These are phyloP conservation scores for Tylochromis polylepis DNA, from an alignment of 2,113 vertebrate genomes.

Conservation along the genomic window DNA sequence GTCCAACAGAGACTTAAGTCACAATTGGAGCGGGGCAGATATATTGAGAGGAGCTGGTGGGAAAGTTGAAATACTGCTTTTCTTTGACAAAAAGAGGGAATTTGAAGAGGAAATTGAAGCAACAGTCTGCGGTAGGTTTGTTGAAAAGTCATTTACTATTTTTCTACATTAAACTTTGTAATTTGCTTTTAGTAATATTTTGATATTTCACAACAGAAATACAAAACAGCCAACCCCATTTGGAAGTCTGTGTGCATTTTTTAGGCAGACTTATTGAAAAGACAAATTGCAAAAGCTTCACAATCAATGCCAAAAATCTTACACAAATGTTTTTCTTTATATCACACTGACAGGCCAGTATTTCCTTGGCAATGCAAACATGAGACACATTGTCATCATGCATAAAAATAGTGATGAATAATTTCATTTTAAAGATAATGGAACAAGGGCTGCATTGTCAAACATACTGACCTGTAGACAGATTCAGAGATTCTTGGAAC, in stretches of 20 bases:
- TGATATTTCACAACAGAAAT: not conserved
- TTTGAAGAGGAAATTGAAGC: constrained; percentile 55
- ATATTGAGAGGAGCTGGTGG: constrained; percentile 65
- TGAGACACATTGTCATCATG: constrained; percentile 21
- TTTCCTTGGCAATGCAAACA: constrained; percentile 36
- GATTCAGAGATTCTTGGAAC: constrained; percentile 64
- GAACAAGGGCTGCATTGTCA: constrained; percentile 54
- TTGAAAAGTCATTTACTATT: not conserved
- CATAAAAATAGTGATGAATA: constrained; percentile 27
- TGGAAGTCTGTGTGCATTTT: not conserved
- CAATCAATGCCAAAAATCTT: constrained; percentile 16
- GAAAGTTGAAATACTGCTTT: constrained; percentile 67
- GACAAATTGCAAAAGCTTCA: constrained; percentile 12
- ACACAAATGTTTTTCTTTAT: constrained; percentile 27
- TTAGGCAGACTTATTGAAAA: constrained; percentile 6
- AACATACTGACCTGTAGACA: constrained; percentile 51
- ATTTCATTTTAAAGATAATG: constrained; percentile 50
- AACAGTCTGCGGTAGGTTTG: constrained; percentile 47
- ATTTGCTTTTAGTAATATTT: constrained; percentile 20
- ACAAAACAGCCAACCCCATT: not conserved
- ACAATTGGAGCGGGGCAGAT: constrained; percentile 61
- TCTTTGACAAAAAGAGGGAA: constrained; percentile 50
- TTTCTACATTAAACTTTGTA: not conserved
- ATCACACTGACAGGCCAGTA: constrained; percentile 12
- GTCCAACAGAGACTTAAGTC: constrained; percentile 70